Base-by-base conservation (phyloP, 2,888 invertebrate species). In the Teleiodes luculella region DNA sequence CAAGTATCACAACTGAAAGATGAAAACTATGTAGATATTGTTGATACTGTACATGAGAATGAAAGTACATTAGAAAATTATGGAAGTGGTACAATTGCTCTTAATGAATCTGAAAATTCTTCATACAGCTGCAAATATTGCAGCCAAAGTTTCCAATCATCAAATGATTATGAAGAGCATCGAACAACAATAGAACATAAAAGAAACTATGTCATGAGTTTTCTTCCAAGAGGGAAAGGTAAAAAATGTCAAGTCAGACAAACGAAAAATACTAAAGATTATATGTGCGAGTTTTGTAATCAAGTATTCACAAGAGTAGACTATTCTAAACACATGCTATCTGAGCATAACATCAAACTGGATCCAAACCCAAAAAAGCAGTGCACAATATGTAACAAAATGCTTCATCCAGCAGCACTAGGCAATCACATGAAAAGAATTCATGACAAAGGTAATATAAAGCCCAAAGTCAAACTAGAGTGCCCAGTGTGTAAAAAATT, bases 401-500 rank as follows among this genome's bases (percentile, higher is more conserved):
- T 35, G 35, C 16, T 48, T 3, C 33, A 48, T n/a, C 33, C 48
- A 35, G 16, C 18, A 16, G 48, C 48, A 11, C 16, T 48, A 0
- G 6, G 3, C 16, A 16, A 6, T 31, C 48, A 48, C n/a, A 46
- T 53, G 50, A 48, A 48, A 20, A 33, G 20, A 35, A 35, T 48
- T 11, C 48, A 48, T 11, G 20, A 20, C 1, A 18, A 10, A 20
- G 48, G 16, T 33, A 33, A 14, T 1, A 20, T 18, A 6, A 20
- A 4, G 37, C 45, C 35, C 3, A 56, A 56, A 39, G 16, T 39
- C 11, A 56, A 53, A 54, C 24, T 43, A 3, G 49, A 49, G 13
- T 54, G 54, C 24, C 41, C 31, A n/a, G 35, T 54, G 1, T 54
- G 54, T 36, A 43, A 50, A 11, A 52, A 52, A 37, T 10, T 33